Conservation (phyloP, 1,140 invertebrate genomes). For the Rhizoglyphus robini region DNA sequence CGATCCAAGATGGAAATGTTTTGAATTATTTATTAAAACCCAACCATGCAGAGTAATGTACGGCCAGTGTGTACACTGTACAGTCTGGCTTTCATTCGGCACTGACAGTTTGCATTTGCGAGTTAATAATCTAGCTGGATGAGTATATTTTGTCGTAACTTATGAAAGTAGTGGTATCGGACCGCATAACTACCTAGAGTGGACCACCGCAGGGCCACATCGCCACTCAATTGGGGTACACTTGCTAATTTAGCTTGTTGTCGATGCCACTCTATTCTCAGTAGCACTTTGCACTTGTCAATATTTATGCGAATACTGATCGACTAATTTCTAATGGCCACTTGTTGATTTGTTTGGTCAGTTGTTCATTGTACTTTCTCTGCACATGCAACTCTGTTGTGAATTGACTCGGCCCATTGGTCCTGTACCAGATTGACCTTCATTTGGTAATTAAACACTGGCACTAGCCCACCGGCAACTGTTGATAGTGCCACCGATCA, state of each 20-base stretch:
- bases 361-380: too few relatives aligned
- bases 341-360: neutral
- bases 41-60: too few relatives aligned
- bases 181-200: too few relatives aligned
- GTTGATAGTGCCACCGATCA: too few relatives aligned
- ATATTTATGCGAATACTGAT: neutral
- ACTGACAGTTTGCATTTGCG: too few relatives aligned
- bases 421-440: too few relatives aligned
- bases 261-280: neutral
- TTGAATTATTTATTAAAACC: slow-evolving; percentile 11
- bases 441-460: too few relatives aligned
- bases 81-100: neutral
- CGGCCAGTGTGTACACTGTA: neutral
- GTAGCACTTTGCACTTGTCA: neutral
- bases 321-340: neutral
- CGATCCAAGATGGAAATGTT: neutral
- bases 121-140: slow-evolving; percentile 12
- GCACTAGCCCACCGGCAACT: too few relatives aligned
- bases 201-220: neutral
- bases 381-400: too few relatives aligned
- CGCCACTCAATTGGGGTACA: too few relatives aligned
- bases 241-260: neutral
- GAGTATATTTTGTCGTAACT: neutral
- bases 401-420: too few relatives aligned
- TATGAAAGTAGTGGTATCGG: neutral